phyloP scores from a whole-genome alignment of 1,140 invertebrate species.

The Hylaeus anthracinus region DNA sequence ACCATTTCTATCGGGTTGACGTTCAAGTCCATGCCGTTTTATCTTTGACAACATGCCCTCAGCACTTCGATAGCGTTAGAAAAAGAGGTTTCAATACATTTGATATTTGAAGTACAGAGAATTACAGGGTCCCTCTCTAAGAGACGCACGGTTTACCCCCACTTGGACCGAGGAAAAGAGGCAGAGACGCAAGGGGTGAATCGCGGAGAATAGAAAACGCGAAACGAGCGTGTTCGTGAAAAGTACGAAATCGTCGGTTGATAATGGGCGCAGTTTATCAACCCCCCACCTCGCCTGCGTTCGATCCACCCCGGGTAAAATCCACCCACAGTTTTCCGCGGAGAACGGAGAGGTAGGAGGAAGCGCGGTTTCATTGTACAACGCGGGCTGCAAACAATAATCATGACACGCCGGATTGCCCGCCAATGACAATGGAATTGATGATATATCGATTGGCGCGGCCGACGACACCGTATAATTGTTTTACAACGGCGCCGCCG shows the following conservation, averaged over 20 bases:
- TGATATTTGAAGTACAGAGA: too few species aligned
- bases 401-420: constrained; percentile 74
- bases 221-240: constrained; percentile 63
- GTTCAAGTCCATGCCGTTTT: too few species aligned
- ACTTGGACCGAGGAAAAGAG: neutral
- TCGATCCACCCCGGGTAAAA: constrained; percentile 25
- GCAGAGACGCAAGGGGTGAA: neutral
- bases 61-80: too few species aligned
- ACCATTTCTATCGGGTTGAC: too few species aligned
- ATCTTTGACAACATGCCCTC: too few species aligned
- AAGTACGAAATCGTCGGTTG: constrained; percentile 71
- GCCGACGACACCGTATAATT: constrained; percentile 73
- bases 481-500: constrained; percentile 70
- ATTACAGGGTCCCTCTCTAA: too few species aligned
- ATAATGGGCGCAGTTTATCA: constrained; percentile 72
- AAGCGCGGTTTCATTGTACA: constrained; percentile 69
- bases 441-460: constrained; percentile 73
- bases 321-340: constrained; percentile 48
- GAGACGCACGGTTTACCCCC: too few species aligned
- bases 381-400: constrained; percentile 73
- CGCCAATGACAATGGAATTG: constrained; percentile 76
- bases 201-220: constrained; percentile 22
- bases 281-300: neutral
- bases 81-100: too few species aligned
- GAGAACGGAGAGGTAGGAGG: neutral